Base-by-base conservation (phyloP, 2,888 invertebrate genomes). In the Mechanitis messenoides region DNA sequence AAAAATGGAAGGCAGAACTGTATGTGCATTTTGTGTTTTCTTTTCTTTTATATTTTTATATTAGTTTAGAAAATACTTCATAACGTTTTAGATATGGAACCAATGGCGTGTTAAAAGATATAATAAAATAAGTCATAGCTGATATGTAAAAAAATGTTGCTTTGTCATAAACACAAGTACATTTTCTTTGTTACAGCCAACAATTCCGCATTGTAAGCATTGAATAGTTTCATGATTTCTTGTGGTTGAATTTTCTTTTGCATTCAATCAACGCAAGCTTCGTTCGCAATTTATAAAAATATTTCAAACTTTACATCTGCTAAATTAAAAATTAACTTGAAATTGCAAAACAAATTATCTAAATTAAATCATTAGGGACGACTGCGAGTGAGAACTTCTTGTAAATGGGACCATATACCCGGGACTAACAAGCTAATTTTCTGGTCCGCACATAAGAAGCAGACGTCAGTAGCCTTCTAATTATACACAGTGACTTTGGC, bases 341-440 rank as follows among this genome's bases (percentile, higher is more conserved):
- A 20, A 28, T 50, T 50, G 42, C 11, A 42, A 28, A 50, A 31
- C 50, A 50, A 50, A 31, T 31, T 50, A 50, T 11, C 31, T 31
- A 31, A 56, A 31, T 20, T 12, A 28, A 28, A 45, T 38, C 12
- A 3, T 56, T 45, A 45, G 6, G 7, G 55, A 28, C 20, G 35
- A n/a, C 42, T 58, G 50, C 38, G 11, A 42, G 28, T 38, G 12
- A 31, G 33, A 20, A 35, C 11, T 28, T 57, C 28, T 38, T 80
- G 77, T 59, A 57, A 64, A 59, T 46, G 56, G 56, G 56, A 56
- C 61, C 59, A 61, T 64, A 64, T 54, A 59, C 56, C 59, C 54
- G 31, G 57, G 59, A 47, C 61, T 64, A 61, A 64, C 54, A 59
- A 64, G 56, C 64, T 64, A 64, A 64, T 64, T 64, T 64, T 50